Evolutionary conservation across 2,113 vertebrate species (phyloP).

Genomic region (Mystacornis crossleyi): DNA sequence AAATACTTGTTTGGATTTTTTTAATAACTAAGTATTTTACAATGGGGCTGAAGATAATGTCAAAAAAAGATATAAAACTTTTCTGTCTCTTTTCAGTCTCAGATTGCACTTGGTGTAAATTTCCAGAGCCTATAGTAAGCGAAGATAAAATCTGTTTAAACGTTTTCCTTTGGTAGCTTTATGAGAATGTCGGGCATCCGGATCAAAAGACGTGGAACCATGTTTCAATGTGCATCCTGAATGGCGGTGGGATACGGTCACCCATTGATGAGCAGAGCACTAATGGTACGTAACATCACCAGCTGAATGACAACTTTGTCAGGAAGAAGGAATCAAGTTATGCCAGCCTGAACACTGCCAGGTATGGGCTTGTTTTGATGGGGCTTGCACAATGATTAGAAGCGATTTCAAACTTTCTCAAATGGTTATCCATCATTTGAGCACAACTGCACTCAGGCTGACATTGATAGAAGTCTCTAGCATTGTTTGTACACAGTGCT

Average conservation of each 20-base stretch:
- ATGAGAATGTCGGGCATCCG: conserved; percentile 77
- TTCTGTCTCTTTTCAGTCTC: neutral
- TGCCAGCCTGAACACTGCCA: neutral
- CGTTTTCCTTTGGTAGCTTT: conserved; percentile 75
- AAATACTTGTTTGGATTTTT: neutral
- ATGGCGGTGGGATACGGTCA: conserved; percentile 84
- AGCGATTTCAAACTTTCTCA: neutral
- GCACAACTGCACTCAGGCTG: neutral
- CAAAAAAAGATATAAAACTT: neutral
- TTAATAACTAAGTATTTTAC: neutral
- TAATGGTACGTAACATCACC: conserved; percentile 76
- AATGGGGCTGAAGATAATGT: neutral
- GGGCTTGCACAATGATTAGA: neutral
- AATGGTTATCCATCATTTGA: neutral
- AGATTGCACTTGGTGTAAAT: neutral
- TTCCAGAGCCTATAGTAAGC: neutral
- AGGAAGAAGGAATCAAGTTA: neutral
- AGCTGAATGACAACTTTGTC: neutral
- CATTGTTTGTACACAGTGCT: neutral
- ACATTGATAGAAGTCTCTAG: neutral
- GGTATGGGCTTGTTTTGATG: neutral
- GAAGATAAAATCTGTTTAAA: neutral
- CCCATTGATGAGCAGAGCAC: conserved; percentile 82
- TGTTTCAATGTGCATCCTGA: conserved; percentile 86
- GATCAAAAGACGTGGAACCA: conserved; percentile 86